These are phyloP conservation scores for Synergus umbraculus DNA, from an alignment of 2,888 invertebrate genomes.

Conservation along the genomic window DNA sequence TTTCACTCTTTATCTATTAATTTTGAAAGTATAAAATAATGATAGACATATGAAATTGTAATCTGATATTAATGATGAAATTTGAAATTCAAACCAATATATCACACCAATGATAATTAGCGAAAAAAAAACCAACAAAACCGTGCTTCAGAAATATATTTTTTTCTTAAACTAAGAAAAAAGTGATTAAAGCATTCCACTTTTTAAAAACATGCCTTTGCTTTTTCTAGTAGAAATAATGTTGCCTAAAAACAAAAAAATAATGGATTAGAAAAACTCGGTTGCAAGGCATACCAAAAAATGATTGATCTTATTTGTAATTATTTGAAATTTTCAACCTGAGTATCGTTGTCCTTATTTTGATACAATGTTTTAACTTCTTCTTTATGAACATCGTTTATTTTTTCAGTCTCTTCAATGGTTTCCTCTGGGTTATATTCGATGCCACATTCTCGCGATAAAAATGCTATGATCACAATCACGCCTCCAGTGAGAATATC, in stretches of 20 bases:
- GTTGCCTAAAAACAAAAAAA: constrained; percentile 80
- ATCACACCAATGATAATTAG: constrained; percentile 15
- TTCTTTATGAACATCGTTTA: constrained; percentile 60
- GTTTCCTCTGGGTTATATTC: constrained; percentile 78
- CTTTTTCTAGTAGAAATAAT: constrained; percentile 80
- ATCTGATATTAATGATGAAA: constrained; percentile 34
- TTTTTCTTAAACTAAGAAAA: constrained; percentile 43
- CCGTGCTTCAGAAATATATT: neutral
- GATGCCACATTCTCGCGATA: constrained; percentile 77
- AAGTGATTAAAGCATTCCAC: constrained; percentile 75
- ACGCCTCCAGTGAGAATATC: constrained; percentile 82
- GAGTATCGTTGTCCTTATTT: constrained; percentile 69
- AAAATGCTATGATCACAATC: constrained; percentile 79
- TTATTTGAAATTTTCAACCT: constrained; percentile 64
- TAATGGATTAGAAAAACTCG: constrained; percentile 34
- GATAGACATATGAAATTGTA: neutral
- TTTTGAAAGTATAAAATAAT: neutral
- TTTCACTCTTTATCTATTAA: neutral
- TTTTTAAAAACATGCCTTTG: constrained; percentile 79
- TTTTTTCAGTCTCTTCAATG: constrained; percentile 68
- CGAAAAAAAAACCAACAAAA: constrained; percentile 5
- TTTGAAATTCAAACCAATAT: constrained; percentile 41
- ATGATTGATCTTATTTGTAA: neutral
- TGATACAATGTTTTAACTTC: constrained; percentile 59
- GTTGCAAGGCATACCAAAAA: neutral